Conservation (phyloP, 1,140 invertebrate species). For the Pseudoatta argentina region DNA sequence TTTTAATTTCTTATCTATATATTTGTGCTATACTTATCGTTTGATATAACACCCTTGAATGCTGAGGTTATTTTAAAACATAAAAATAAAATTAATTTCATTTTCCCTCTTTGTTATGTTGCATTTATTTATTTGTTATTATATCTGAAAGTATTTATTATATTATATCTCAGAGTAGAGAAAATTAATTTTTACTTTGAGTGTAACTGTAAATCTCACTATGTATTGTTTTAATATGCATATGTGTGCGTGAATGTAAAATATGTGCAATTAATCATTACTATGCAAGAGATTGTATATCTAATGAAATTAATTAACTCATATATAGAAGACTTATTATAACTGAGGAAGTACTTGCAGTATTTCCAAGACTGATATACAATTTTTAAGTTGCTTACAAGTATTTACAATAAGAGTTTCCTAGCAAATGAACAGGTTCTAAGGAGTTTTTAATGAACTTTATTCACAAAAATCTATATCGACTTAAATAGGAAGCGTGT, state of each 20-base stretch:
- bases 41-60: slow-evolving; percentile 39
- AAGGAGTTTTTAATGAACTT: slow-evolving; percentile 27
- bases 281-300: slow-evolving; percentile 9
- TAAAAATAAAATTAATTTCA: slow-evolving; percentile 36
- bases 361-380: slow-evolving; percentile 24
- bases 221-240: slow-evolving; percentile 49
- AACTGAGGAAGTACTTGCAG: slow-evolving; percentile 13
- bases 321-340: slow-evolving; percentile 9
- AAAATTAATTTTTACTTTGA: slow-evolving; percentile 34
- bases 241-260: slow-evolving; percentile 54
- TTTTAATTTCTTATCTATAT: slow-evolving; percentile 22
- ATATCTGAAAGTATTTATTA: background rate
- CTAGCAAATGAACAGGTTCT: background rate
- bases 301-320: slow-evolving; percentile 24
- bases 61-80: background rate
- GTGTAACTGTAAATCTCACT: slow-evolving; percentile 39
- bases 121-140: slow-evolving; percentile 8
- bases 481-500: slow-evolving; percentile 21
- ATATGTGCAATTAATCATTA: slow-evolving; percentile 43
- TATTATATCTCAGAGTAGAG: background rate
- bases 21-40: slow-evolving; percentile 15
- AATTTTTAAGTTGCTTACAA: slow-evolving; percentile 15
- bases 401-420: slow-evolving; percentile 12
- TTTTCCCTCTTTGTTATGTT: slow-evolving; percentile 29
- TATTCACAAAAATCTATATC: slow-evolving; percentile 2